Base-by-base conservation (phyloP, 2,113 vertebrate species). In the Chaenocephalus aceratus region DNA sequence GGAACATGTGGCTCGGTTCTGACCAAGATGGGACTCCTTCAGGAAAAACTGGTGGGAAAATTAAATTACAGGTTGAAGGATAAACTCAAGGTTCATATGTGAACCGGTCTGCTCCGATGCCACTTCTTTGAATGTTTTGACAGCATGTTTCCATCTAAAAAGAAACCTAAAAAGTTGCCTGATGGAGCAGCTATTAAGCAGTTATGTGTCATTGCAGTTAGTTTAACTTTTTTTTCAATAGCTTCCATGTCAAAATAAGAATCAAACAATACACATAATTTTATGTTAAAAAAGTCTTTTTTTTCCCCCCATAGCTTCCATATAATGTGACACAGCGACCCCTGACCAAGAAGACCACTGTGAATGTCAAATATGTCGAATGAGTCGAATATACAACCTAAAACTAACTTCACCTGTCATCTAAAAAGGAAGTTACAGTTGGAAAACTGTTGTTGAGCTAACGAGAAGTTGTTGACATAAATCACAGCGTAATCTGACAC, bases 1-100 rank as follows among this genome's bases (percentile, higher is more conserved):
- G 44, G 95, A 97, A 0, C 88, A 95, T 56, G 88, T 2, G 0
- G 97, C 97, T 60, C 96, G 93, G 86, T 95, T 97, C 85, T 77
- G 88, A 56, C 94, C 95, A 21, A 97, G 63, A 49, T 96, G 83
- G 0, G 85, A 82, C 75, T 97, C 95, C 14, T 80, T 86, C 76
- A 98, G 90, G 68, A 96, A 96, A 92, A 97, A 97, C 97, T 98
- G 59, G 7, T 30, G 21, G 10, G 9, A 61, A 75, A 41, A 84
- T 6, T 0, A 77, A 73, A 69, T 48, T 4, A n/a, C 5, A 51
- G 51, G 2, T 36, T 67, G 15, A 23, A 1, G 45, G 49, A 26
- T 21, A 1, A 57, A 4, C 45, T 59, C 65, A 18, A 8, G 16
- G 8, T 46, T 8, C 18, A 59, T 15, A 53, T 13, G 64, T 16